Percentiles rank a stretch among this genome's conserved stretches.
phyloP scores from a whole-genome alignment of 2,113 vertebrate genomes.

The Thunnus maccoyii region DNA sequence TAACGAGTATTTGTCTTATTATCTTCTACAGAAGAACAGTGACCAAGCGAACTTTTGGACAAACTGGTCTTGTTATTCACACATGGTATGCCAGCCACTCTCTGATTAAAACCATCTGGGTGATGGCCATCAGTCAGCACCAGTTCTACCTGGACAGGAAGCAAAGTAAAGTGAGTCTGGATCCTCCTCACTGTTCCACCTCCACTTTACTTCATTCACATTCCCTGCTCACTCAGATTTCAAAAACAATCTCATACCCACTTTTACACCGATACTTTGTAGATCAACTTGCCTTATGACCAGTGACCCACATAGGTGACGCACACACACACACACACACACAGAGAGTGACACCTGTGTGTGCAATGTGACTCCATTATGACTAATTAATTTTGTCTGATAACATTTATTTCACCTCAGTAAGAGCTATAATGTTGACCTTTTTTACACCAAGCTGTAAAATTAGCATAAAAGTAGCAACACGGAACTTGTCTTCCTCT shows the following conservation, averaged over 20 bases:
- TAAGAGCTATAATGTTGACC: background rate
- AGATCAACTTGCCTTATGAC: background rate
- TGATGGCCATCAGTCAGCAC: slow-evolving; percentile 99
- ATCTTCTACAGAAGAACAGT: slow-evolving; percentile 87
- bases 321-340: background rate
- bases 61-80: slow-evolving; percentile 93
- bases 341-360: background rate
- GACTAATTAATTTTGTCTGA: background rate
- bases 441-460: background rate
- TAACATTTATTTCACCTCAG: background rate
- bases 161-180: slow-evolving; percentile 94
- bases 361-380: background rate
- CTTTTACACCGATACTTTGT: background rate
- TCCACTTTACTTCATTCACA: background rate
- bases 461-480: background rate
- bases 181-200: background rate
- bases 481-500: background rate
- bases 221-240: background rate
- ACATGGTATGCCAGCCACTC: slow-evolving; percentile 98
- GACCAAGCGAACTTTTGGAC: slow-evolving; percentile 94
- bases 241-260: background rate
- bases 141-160: slow-evolving; percentile 99
- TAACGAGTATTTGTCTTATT: too few relatives aligned
- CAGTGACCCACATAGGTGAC: background rate
- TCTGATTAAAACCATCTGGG: slow-evolving; percentile 99